Conservation (phyloP, 2,113 vertebrate species). For the Anas platyrhynchos region DNA sequence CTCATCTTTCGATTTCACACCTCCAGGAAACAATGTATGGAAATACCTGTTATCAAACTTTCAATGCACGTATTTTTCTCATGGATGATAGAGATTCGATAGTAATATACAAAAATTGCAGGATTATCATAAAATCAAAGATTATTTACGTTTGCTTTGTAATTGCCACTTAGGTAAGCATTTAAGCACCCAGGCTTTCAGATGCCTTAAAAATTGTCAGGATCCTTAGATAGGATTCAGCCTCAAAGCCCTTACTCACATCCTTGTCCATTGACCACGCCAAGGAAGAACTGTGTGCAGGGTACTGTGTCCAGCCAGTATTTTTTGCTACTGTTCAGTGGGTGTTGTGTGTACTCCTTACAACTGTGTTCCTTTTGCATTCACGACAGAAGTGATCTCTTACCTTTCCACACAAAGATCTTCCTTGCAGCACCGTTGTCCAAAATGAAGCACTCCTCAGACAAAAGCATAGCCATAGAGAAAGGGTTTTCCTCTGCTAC, state of each 20-base stretch:
- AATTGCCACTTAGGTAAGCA: not conserved
- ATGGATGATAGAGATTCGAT: not conserved
- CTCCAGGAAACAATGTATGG: not conserved
- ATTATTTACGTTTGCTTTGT: not conserved
- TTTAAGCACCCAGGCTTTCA: not conserved
- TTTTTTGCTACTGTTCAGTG: not conserved
- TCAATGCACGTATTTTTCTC: not conserved
- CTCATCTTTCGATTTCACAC: not conserved
- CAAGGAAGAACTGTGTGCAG: not conserved
- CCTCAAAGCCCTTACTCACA: not conserved
- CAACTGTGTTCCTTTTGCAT: not conserved
- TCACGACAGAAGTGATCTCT: not conserved
- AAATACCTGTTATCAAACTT: not conserved
- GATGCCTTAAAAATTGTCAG: not conserved
- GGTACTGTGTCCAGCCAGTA: not conserved
- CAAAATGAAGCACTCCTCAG: constrained; percentile 92
- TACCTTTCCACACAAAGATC: constrained; percentile 96
- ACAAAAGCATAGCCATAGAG: constrained; percentile 81
- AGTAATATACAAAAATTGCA: not conserved
- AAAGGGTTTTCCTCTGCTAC: constrained; percentile 90
- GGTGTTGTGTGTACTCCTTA: not conserved
- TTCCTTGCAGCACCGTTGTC: constrained; percentile 85
- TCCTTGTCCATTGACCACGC: rapidly evolving
- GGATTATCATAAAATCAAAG: not conserved
- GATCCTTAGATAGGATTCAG: not conserved